phyloP scores from a whole-genome alignment of 2,113 vertebrate genomes.

The Tupaia tana region DNA sequence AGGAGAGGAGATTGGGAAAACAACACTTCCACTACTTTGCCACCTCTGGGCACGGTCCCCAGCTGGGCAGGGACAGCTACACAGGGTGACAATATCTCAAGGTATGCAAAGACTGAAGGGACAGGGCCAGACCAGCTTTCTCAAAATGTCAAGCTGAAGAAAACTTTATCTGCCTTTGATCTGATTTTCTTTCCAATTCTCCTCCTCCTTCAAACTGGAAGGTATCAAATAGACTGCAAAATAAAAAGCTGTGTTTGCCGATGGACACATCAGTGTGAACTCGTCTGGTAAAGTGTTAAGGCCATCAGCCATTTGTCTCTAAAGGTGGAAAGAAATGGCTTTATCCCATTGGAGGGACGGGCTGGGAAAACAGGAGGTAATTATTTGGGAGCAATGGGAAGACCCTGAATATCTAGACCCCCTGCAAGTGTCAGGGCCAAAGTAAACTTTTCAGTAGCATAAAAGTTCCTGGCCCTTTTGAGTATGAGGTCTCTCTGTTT shows the following conservation, averaged over 20 bases:
- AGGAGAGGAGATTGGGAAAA: neutral
- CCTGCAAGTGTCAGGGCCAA: neutral
- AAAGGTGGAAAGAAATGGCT: slow-evolving; percentile 19
- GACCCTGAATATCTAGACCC: neutral
- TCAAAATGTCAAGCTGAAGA: neutral
- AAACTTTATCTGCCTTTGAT: neutral
- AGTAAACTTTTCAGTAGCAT: neutral
- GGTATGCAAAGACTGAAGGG: neutral
- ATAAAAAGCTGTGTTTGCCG: neutral
- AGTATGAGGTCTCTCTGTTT: neutral
- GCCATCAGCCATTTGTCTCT: slow-evolving; percentile 43
- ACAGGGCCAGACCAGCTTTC: neutral
- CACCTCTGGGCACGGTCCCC: neutral
- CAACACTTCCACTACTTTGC: neutral
- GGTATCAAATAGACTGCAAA: neutral
- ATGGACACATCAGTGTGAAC: neutral
- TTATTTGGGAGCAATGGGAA: neutral
- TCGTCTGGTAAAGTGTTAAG: neutral
- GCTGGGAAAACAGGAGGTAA: neutral
- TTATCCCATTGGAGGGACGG: neutral
- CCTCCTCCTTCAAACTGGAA: slow-evolving; percentile 27
- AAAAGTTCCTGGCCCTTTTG: neutral
- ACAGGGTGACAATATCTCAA: neutral
- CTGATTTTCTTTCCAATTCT: neutral
- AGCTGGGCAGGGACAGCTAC: neutral